Percentiles rank a stretch among this genome's conserved stretches.
Evolutionary conservation across 2,888 invertebrate genomes (phyloP).

Genomic region (Scaptomyza tumidula): DNA sequence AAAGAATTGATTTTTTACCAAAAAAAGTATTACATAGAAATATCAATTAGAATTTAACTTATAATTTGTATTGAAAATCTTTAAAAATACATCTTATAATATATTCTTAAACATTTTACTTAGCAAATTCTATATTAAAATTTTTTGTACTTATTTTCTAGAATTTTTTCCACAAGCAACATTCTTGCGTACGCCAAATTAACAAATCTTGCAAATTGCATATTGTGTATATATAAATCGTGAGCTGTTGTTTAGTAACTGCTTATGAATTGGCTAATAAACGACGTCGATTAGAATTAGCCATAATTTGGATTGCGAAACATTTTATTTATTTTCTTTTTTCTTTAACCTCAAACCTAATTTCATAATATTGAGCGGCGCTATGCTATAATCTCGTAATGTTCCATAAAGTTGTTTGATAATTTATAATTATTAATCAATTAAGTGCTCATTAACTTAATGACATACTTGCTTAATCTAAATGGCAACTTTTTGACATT

Average conservation of each 20-base stretch:
- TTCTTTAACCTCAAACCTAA: neutral
- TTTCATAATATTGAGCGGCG: neutral
- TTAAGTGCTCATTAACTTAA: conserved; percentile 46
- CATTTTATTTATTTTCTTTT: neutral
- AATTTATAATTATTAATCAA: conserved; percentile 26
- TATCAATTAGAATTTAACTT: too few relatives aligned
- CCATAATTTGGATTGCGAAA: neutral
- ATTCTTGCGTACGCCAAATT: conserved; percentile 22
- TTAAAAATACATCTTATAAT: too few relatives aligned
- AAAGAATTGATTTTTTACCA: too few relatives aligned
- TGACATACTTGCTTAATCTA: conserved; percentile 16
- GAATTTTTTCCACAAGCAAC: conserved; percentile 3
- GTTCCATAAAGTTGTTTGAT: conserved; percentile 29
- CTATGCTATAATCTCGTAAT: neutral
- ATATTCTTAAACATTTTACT: too few relatives aligned
- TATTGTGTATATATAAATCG: conserved; percentile 40
- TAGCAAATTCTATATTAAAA: too few relatives aligned
- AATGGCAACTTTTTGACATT: conserved; percentile 1
- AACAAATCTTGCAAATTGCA: conserved; percentile 38
- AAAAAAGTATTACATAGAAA: too few relatives aligned
- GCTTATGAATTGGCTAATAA: conserved; percentile 58
- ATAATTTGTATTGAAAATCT: too few relatives aligned
- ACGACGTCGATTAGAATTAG: conserved; percentile 60
- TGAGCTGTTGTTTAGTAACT: conserved; percentile 48
- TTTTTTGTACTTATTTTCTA: too few relatives aligned